A percentile compares a stretch with the other conserved stretches of the same genome.
phyloP scores from a whole-genome alignment of 2,888 invertebrate species.

The Parasteatoda lunata region DNA sequence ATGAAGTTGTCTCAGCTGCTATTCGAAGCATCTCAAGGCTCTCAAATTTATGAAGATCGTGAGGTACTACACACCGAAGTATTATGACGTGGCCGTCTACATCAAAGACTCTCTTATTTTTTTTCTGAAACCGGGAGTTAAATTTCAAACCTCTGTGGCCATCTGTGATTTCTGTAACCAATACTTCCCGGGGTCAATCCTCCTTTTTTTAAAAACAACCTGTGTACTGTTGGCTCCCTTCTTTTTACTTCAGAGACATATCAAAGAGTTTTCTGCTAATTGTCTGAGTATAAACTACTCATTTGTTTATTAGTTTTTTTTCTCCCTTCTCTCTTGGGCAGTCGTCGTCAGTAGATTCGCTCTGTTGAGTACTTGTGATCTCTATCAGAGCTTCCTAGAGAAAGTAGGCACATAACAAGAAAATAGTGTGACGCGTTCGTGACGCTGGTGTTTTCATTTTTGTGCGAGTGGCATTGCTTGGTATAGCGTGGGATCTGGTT shows the following conservation, averaged over 20 bases:
- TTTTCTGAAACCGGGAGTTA: slow-evolving; percentile 22
- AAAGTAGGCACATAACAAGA: neutral
- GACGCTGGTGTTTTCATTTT: slow-evolving; percentile 13
- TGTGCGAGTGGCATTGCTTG: slow-evolving; percentile 13
- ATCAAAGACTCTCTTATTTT: slow-evolving; percentile 12
- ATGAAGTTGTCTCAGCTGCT: slow-evolving; percentile 13
- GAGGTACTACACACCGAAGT: slow-evolving; percentile 3
- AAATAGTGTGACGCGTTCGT: slow-evolving; percentile 20
- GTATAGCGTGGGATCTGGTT: neutral
- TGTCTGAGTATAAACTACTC: neutral
- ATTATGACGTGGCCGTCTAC: slow-evolving; percentile 25
- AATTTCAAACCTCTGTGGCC: slow-evolving; percentile 39
- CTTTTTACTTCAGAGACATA: slow-evolving; percentile 6
- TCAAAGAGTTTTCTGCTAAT: neutral
- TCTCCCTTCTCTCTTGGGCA: neutral
- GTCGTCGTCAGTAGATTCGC: slow-evolving; percentile 4
- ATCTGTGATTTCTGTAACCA: slow-evolving; percentile 52
- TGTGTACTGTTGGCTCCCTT: slow-evolving; percentile 36
- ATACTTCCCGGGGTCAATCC: slow-evolving; percentile 53
- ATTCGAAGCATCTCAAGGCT: neutral
- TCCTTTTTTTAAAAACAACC: slow-evolving; percentile 49
- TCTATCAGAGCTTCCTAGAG: slow-evolving; percentile 28
- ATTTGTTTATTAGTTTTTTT: neutral
- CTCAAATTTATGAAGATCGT: neutral
- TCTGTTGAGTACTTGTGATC: slow-evolving; percentile 33